Evolutionary conservation across 2,888 invertebrate genomes (phyloP).

Genomic region (Scotopteryx bipunctaria): DNA sequence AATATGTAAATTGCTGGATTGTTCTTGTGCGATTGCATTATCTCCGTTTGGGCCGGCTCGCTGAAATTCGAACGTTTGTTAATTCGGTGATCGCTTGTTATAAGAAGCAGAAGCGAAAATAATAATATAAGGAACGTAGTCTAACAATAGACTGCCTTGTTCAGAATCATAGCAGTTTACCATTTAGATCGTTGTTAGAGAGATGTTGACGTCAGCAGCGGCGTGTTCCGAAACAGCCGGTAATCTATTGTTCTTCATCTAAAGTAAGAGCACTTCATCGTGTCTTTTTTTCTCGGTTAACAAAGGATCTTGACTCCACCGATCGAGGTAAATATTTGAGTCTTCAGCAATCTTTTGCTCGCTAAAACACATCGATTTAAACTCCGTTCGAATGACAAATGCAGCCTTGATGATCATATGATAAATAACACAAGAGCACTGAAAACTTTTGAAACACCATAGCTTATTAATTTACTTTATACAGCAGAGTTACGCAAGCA

Average conservation of each 20-base stretch:
- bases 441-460: no score
- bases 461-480: no score
- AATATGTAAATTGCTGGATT: conserved; percentile 12
- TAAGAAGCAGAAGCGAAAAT: conserved; percentile 32
- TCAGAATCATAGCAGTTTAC: conserved; percentile 39
- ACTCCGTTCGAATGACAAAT: no score
- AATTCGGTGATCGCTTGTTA: neutral
- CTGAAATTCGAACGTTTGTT: conserved; percentile 4
- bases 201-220: conserved; percentile 51
- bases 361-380: neutral
- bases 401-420: no score
- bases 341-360: neutral
- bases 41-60: conserved; percentile 18
- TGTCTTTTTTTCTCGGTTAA: conserved; percentile 45
- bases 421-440: no score
- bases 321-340: conserved; percentile 4
- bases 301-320: conserved; percentile 24
- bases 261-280: conserved; percentile 48
- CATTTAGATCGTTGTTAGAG: conserved; percentile 46
- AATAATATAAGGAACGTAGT: conserved; percentile 37
- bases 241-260: conserved; percentile 51
- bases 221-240: conserved; percentile 56
- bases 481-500: no score
- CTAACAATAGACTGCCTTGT: conserved; percentile 41
- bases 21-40: conserved; percentile 32